These are phyloP conservation scores for Sphaerophoria rueppellii DNA, from an alignment of 2,888 invertebrate species.

Conservation along the genomic window DNA sequence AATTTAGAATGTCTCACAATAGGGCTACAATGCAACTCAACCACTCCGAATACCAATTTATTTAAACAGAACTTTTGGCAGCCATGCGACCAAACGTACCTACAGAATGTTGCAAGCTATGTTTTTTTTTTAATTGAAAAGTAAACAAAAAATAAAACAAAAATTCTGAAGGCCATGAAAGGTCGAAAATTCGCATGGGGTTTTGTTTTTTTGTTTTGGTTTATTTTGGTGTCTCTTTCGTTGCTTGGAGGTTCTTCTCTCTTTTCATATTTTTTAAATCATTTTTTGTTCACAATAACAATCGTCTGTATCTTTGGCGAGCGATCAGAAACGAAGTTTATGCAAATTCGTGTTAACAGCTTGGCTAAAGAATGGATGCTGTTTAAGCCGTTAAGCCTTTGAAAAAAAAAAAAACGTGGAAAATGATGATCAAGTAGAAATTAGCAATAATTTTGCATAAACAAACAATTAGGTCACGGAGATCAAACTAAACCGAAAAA, in stretches of 20 bases:
- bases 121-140: constrained; percentile 30
- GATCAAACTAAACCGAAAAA: constrained; percentile 3
- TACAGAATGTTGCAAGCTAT: constrained; percentile 54
- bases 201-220: constrained; percentile 20
- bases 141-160: constrained; percentile 47
- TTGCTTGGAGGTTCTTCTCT: constrained; percentile 37
- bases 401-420: constrained; percentile 39
- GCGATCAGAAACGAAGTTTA: constrained; percentile 1
- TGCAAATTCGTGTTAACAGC: constrained; percentile 21
- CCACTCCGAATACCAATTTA: background rate
- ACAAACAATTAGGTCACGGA: constrained; percentile 55
- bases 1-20: background rate
- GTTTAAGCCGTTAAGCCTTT: constrained; percentile 34
- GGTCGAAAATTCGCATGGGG: constrained; percentile 66
- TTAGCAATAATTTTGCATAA: constrained; percentile 28
- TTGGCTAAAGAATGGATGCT: constrained; percentile 38
- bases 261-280: constrained; percentile 6
- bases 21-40: background rate
- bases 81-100: constrained; percentile 16
- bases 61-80: background rate
- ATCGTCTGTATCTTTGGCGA: constrained; percentile 4
- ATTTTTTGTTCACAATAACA: constrained; percentile 2
- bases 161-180: constrained; percentile 71
- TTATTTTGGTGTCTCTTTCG: background rate
- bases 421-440: constrained; percentile 35